phyloP scores from a whole-genome alignment of 2,888 invertebrate species.

The Acrobasis suavella region DNA sequence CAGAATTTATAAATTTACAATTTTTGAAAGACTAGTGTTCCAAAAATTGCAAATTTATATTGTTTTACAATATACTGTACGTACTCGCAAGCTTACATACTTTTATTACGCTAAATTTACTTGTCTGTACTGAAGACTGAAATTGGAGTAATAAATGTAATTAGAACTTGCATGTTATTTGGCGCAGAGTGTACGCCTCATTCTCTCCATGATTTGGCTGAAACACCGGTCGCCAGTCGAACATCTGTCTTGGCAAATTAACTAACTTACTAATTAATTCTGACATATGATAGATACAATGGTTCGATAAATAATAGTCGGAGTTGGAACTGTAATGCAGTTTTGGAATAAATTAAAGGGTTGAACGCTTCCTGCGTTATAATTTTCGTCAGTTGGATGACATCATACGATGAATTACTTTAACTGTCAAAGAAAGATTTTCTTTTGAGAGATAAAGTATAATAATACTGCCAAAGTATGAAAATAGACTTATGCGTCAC shows the following conservation, averaged over 20 bases:
- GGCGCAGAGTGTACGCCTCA: conserved; percentile 1
- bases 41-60: no score
- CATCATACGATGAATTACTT: conserved; percentile 31
- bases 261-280: conserved; percentile 57
- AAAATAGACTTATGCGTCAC: conserved; percentile 73
- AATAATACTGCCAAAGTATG: conserved; percentile 42
- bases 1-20: no score
- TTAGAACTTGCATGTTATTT: not conserved
- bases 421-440: conserved; percentile 40
- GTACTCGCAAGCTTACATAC: no score
- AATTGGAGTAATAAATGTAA: not conserved
- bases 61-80: no score
- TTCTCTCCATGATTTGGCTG: conserved; percentile 48
- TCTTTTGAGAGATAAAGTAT: conserved; percentile 40
- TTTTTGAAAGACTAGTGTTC: no score
- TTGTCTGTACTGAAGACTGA: no score
- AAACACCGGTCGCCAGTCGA: conserved; percentile 45
- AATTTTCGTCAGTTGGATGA: conserved; percentile 13
- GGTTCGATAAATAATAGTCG: conserved; percentile 28
- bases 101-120: no score
- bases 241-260: conserved; percentile 73
- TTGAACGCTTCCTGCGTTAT: conserved; percentile 12
- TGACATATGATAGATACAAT: conserved; percentile 39
- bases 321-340: conserved; percentile 6
- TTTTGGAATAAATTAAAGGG: conserved; percentile 10